phyloP scores from a whole-genome alignment of 92 coral and sea anemone species.

The Chrysogorgia sp. region DNA sequence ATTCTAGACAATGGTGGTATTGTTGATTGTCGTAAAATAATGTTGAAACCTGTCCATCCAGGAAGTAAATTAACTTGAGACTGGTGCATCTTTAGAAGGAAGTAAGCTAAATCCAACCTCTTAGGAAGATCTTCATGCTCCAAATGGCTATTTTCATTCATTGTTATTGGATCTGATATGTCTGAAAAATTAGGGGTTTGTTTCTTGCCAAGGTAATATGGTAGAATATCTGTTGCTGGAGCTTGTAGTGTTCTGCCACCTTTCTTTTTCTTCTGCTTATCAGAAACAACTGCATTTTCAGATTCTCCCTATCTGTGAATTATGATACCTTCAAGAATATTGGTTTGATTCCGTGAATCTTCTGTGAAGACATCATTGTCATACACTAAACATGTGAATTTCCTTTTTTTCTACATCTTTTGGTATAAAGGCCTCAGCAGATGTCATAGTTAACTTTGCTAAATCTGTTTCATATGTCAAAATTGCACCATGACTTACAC shows the following conservation, averaged over 20 bases:
- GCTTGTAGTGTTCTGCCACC: neutral
- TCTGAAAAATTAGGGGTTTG: constrained; percentile 8
- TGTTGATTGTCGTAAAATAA: too few relatives aligned
- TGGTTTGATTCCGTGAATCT: too few relatives aligned
- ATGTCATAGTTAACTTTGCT: too few relatives aligned
- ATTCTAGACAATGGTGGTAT: constrained; percentile 7
- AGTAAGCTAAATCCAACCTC: neutral
- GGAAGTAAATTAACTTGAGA: neutral
- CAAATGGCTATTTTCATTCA: neutral
- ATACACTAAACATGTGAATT: too few relatives aligned
- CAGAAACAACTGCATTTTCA: neutral
- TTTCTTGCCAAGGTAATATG: constrained; percentile 23
- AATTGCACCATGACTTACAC: too few relatives aligned
- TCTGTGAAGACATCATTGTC: too few relatives aligned
- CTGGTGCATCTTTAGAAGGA: constrained; percentile 1
- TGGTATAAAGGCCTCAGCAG: too few relatives aligned
- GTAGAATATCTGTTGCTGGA: neutral
- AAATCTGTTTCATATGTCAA: too few relatives aligned
- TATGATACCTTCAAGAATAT: too few relatives aligned
- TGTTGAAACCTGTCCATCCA: neutral
- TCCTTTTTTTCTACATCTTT: too few relatives aligned
- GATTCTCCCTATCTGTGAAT: neutral
- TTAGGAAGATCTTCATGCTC: neutral
- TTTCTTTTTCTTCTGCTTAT: neutral
- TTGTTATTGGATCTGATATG: neutral